phyloP scores from a whole-genome alignment of 2,888 invertebrate species.

The Diarsia mendica region DNA sequence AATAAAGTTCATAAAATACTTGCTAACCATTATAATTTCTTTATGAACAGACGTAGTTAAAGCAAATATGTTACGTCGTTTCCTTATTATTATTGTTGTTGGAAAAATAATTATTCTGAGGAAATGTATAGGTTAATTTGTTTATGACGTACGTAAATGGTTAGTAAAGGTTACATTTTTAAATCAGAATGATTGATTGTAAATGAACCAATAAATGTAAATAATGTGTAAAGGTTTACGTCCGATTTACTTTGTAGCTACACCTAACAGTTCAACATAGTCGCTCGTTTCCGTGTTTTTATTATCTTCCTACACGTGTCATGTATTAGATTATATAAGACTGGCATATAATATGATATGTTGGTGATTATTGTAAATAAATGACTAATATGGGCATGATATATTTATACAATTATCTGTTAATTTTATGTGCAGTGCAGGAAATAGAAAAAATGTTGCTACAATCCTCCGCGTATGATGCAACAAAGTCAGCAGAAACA shows the following conservation, averaged over 20 bases:
- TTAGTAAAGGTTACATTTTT: constrained; percentile 38
- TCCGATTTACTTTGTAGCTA: constrained; percentile 56
- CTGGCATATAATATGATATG: constrained; percentile 49
- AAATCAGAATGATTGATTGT: constrained; percentile 43
- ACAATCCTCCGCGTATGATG: constrained; percentile 38
- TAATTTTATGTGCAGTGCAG: constrained; percentile 46
- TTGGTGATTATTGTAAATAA: constrained; percentile 55
- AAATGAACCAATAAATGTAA: constrained; percentile 31
- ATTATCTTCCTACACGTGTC: constrained; percentile 65
- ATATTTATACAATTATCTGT: constrained; percentile 43
- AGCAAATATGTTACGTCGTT: constrained; percentile 40
- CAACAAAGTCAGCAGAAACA: constrained; percentile 20
- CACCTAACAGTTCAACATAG: constrained; percentile 53
- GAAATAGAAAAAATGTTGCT: constrained; percentile 50
- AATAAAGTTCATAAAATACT: constrained; percentile 20
- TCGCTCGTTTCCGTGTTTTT: constrained; percentile 64
- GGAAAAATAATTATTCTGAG: constrained; percentile 40
- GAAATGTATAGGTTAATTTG: constrained; percentile 47
- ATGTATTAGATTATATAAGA: constrained; percentile 62
- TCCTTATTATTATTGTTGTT: constrained; percentile 49
- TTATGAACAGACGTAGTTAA: constrained; percentile 49
- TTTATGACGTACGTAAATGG: constrained; percentile 40
- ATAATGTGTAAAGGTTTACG: constrained; percentile 46
- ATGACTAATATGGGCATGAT: constrained; percentile 58
- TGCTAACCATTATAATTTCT: constrained; percentile 42